Evolutionary conservation across 2,113 vertebrate genomes (phyloP).

Genomic region (Sylvia atricapilla): DNA sequence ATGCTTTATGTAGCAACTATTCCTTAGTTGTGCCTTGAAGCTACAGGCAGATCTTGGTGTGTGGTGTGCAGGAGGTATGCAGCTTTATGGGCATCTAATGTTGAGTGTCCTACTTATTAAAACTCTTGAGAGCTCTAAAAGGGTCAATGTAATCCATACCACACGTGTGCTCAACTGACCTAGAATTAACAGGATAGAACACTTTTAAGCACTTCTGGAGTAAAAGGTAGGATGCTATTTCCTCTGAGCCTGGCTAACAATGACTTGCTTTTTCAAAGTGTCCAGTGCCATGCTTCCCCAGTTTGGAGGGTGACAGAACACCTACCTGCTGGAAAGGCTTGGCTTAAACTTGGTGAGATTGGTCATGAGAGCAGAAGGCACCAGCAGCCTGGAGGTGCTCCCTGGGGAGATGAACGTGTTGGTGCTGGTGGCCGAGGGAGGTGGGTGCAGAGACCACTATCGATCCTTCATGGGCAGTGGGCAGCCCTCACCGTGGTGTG

Average conservation of each 20-base stretch:
- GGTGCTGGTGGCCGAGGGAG: not conserved
- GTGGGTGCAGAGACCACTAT: not conserved
- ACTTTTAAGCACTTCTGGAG: not conserved
- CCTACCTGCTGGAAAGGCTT: not conserved
- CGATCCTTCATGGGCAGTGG: fast-evolving
- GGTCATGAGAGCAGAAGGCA: not conserved
- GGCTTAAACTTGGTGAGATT: not conserved
- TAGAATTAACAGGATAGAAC: slow-evolving; percentile 19
- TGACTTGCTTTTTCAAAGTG: not conserved
- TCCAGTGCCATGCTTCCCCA: fast-evolving
- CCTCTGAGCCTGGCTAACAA: fast-evolving
- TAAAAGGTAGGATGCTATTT: not conserved
- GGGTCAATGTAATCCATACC: slow-evolving; percentile 38
- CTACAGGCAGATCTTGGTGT: not conserved
- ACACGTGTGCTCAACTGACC: not conserved
- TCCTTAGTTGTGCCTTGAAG: not conserved
- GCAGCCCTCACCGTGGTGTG: fast-evolving
- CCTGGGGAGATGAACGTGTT: not conserved
- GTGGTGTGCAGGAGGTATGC: not conserved
- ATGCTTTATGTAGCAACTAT: not conserved
- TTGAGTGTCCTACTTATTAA: slow-evolving; percentile 10
- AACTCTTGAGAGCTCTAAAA: slow-evolving; percentile 15
- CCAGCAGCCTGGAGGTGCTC: not conserved
- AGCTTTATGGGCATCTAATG: not conserved
- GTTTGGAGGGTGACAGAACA: not conserved